Conservation (phyloP, 2,797 vertebrate species). For the Cheirogaleus major region DNA sequence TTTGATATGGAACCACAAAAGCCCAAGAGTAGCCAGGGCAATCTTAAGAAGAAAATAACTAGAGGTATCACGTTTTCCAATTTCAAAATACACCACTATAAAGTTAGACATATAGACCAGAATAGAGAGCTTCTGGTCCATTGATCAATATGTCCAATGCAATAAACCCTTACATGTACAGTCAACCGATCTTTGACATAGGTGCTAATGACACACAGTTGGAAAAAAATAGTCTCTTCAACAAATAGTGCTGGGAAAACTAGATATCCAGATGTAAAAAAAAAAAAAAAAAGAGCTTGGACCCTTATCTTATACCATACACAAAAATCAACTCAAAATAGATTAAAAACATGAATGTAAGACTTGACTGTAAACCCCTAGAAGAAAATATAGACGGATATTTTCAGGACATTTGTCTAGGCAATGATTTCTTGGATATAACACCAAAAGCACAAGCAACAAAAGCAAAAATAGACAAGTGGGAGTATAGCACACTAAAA, state of each 20-base stretch:
- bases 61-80: background rate
- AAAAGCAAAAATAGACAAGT: background rate
- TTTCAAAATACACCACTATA: background rate
- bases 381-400: background rate
- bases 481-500: no score
- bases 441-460: background rate
- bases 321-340: background rate
- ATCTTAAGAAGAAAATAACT: background rate
- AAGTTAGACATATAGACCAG: background rate
- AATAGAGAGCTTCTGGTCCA: background rate
- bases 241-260: background rate
- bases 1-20: background rate
- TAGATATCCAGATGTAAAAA: background rate
- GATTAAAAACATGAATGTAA: background rate
- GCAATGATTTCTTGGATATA: background rate
- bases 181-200: background rate
- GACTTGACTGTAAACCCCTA: background rate
- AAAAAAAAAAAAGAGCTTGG: background rate
- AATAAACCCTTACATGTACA: background rate
- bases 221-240: background rate
- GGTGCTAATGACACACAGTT: background rate
- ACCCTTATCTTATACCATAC: background rate
- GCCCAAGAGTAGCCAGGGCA: background rate
- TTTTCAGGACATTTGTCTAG: background rate
- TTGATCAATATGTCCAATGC: no score